Conservation (phyloP, 2,888 invertebrate genomes). For the Argyra leucocephala region DNA sequence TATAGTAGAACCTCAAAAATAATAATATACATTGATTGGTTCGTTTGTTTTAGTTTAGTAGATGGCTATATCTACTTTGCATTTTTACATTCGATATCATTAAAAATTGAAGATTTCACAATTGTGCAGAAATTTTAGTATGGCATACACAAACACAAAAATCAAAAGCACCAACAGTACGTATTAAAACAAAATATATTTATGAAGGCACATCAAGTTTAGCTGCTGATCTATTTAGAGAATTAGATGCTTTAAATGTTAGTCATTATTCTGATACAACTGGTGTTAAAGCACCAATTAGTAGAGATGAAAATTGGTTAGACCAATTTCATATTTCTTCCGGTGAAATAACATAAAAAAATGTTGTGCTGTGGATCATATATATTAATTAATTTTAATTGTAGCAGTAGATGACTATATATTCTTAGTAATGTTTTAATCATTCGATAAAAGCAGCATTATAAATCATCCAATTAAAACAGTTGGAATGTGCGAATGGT, state of each 20-base stretch:
- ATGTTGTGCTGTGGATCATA: slow-evolving; percentile 8
- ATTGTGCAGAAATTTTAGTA: slow-evolving; percentile 66
- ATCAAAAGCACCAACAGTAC: slow-evolving; percentile 35
- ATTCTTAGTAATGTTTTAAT: too few species aligned
- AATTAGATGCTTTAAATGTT: slow-evolving; percentile 39
- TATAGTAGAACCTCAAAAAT: too few species aligned
- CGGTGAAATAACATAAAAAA: slow-evolving; percentile 30
- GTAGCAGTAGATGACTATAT: too few species aligned
- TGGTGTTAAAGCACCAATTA: slow-evolving; percentile 39
- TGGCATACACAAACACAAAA: slow-evolving; percentile 59
- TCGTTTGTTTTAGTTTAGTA: too few species aligned
- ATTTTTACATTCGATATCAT: slow-evolving; percentile 57
- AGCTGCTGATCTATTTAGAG: slow-evolving; percentile 34
- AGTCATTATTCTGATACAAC: slow-evolving; percentile 35
- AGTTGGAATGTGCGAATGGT: too few species aligned
- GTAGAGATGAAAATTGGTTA: slow-evolving; percentile 40
- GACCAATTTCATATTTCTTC: slow-evolving; percentile 34
- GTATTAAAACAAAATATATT: slow-evolving; percentile 33
- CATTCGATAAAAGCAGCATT: too few species aligned
- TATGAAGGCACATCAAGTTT: slow-evolving; percentile 38
- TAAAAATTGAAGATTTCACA: slow-evolving; percentile 61
- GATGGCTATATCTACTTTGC: slow-evolving; percentile 69
- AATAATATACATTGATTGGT: too few species aligned
- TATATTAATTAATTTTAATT: too few species aligned
- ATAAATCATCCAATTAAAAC: too few species aligned